Conservation (phyloP, 2,113 vertebrate species). For the Campylorhamphus procurvoides region DNA sequence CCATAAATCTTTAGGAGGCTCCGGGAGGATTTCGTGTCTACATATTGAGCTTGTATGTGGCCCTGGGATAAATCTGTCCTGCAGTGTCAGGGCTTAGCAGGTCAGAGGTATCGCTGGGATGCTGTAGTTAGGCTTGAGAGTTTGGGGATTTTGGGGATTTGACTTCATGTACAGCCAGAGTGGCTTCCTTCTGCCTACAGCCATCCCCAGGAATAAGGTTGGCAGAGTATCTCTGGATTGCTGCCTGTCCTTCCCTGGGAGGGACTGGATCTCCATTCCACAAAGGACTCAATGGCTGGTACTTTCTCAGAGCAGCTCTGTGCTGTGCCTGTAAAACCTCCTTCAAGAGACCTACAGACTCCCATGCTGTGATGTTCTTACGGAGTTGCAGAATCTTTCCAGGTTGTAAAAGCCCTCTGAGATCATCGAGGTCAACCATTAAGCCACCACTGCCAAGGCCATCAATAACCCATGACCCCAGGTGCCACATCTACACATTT, state of each 20-base stretch:
- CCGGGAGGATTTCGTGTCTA: background rate
- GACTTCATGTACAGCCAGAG: background rate
- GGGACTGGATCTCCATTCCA: fast-evolving
- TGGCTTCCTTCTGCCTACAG: background rate
- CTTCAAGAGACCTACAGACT: background rate
- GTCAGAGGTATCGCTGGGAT: background rate
- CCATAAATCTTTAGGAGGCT: background rate
- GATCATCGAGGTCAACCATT: background rate
- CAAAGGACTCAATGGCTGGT: background rate
- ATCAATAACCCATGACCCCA: background rate
- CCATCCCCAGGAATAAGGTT: background rate
- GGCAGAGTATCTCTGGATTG: background rate
- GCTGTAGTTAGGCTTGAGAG: background rate
- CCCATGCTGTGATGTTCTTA: background rate
- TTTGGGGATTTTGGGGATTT: background rate
- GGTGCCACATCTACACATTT: background rate
- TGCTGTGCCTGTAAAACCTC: background rate
- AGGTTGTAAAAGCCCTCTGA: background rate
- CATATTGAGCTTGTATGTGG: fast-evolving
- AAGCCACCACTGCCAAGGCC: background rate
- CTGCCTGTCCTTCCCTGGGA: background rate
- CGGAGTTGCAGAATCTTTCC: background rate
- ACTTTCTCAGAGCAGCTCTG: background rate
- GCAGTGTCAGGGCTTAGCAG: background rate
- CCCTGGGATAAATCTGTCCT: background rate